These are phyloP conservation scores for Eustalomyia histrio DNA, from an alignment of 2,888 invertebrate species.

Conservation along the genomic window DNA sequence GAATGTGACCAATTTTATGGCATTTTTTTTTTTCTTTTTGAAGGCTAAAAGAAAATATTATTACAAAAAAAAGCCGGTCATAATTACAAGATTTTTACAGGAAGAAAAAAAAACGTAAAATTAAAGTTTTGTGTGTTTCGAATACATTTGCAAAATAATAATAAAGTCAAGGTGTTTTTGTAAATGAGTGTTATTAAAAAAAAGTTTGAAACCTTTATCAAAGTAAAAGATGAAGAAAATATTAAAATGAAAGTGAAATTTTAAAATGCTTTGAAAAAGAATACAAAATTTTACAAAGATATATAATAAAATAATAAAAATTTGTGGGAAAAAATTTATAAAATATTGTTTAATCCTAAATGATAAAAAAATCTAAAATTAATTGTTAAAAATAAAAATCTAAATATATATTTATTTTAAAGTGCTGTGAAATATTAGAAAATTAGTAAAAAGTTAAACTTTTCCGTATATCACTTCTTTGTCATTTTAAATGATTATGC, in stretches of 20 bases:
- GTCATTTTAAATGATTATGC: slow-evolving; percentile 76
- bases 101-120: slow-evolving; percentile 23
- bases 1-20: slow-evolving; percentile 52
- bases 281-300: not conserved
- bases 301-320: not conserved
- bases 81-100: slow-evolving; percentile 57
- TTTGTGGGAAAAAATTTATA: not conserved
- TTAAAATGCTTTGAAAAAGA: not conserved
- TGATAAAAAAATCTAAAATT: not conserved
- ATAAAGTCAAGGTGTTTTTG: slow-evolving; percentile 47
- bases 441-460: not conserved
- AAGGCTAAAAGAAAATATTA: slow-evolving; percentile 5
- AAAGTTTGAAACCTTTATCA: not conserved
- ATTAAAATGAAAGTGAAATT: slow-evolving; percentile 8
- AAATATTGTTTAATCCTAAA: not conserved
- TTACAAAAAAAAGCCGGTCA: slow-evolving; percentile 36
- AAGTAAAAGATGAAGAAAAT: slow-evolving; percentile 1
- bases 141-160: slow-evolving; percentile 26
- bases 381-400: not conserved
- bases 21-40: slow-evolving; percentile 17
- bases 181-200: slow-evolving; percentile 12
- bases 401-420: not conserved
- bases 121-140: slow-evolving; percentile 10
- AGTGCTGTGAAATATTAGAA: not conserved
- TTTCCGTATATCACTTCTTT: not conserved